Percentiles rank a stretch among this genome's conserved stretches.
phyloP scores from a whole-genome alignment of 2,113 vertebrate genomes.

The Leptobrachium leishanense region DNA sequence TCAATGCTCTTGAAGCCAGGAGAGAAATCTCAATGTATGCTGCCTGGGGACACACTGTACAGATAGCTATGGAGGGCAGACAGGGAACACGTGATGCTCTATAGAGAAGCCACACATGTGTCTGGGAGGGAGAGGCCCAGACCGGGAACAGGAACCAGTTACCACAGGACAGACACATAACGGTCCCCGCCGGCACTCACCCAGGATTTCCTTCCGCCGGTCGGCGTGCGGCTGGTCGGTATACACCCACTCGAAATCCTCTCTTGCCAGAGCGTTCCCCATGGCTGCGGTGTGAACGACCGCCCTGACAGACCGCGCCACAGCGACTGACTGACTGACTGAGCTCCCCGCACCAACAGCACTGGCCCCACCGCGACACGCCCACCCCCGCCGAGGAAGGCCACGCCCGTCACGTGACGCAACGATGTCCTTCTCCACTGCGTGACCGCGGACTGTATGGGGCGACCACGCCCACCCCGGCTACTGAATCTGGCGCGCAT shows the following conservation, averaged over 20 bases:
- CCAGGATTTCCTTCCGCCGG: conserved; percentile 83
- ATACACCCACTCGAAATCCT: conserved; percentile 94
- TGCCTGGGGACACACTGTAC: no score
- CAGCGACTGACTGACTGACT: background rate
- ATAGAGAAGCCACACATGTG: no score
- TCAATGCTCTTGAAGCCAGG: no score
- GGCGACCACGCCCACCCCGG: fast-evolving
- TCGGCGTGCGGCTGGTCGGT: conserved; percentile 91
- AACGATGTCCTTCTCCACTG: background rate
- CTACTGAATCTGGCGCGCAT: no score
- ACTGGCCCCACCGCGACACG: background rate
- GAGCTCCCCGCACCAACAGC: background rate
- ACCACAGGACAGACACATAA: background rate
- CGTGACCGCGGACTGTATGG: background rate
- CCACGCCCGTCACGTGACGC: conserved; percentile 4
- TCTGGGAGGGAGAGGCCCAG: no score
- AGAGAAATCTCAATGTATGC: no score
- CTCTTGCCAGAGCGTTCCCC: conserved; percentile 81
- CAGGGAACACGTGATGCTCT: no score
- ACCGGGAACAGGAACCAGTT: no score
- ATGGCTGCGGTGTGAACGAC: conserved; percentile 56
- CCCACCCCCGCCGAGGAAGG: background rate
- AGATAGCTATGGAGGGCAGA: no score
- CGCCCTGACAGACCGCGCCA: background rate
- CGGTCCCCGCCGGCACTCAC: conserved; percentile 66